These are phyloP conservation scores for Armadillidium nasatum DNA, from an alignment of 1,140 invertebrate species.

Conservation along the genomic window DNA sequence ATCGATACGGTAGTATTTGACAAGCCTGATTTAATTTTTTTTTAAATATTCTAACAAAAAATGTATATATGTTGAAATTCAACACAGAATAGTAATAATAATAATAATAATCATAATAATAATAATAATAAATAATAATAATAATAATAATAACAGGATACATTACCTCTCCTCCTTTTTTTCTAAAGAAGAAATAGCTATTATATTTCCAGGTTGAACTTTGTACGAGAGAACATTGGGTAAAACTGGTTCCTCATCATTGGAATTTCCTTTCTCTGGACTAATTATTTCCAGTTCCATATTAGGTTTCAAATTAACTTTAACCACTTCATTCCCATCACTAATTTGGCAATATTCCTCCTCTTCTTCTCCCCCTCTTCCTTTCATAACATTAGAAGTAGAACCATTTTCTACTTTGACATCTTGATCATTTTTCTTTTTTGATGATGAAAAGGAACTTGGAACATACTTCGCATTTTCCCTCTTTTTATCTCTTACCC, in stretches of 20 bases:
- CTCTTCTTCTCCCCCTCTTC: neutral
- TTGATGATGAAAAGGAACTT: too few relatives aligned
- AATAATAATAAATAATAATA: too few relatives aligned
- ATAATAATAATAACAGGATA: too few relatives aligned
- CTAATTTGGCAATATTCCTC: neutral
- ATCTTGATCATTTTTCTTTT: neutral
- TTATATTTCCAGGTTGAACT: neutral
- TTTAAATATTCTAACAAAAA: too few relatives aligned
- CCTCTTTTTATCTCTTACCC: neutral
- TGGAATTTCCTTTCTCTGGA: neutral
- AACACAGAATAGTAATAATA: too few relatives aligned
- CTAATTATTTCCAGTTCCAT: neutral
- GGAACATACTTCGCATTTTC: neutral
- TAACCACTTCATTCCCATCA: neutral
- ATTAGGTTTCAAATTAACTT: neutral
- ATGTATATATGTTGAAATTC: too few relatives aligned
- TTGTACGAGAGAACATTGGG: neutral
- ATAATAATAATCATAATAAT: too few relatives aligned
- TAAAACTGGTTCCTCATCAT: neutral
- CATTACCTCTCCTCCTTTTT: neutral
- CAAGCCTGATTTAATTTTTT: too few relatives aligned
- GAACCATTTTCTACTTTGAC: neutral
- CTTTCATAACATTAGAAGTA: neutral
- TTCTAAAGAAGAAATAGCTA: neutral
- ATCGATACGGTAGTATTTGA: too few relatives aligned